Base-by-base conservation (phyloP, 2,797 vertebrate species). In the Microchirus variegatus region DNA sequence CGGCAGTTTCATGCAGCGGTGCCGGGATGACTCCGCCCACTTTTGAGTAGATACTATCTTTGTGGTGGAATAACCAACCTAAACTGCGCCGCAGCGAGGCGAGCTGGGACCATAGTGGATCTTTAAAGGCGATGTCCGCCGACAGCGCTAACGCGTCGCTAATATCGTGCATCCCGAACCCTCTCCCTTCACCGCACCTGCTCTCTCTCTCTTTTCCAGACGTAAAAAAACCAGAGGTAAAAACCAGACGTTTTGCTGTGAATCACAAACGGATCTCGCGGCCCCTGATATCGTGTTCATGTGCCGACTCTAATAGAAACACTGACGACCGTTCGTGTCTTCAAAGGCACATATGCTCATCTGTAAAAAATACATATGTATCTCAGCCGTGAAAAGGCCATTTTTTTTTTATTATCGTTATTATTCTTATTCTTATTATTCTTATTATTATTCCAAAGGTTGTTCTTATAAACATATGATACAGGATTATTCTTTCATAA, bases 301-400 rank as follows among this genome's bases (percentile, higher is more conserved):
- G 84, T 88, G 87, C 88, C 87, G 74, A 75, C 68, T 67, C 73
- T 69, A 56, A 62, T 68, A 84, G 77, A 90, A 90, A 87, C 83
- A 83, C 74, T 66, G 38, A 78, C 74, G 53, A 70, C 73, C 73
- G 85, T 86, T 89, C 73, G 85, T 86, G 88, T 90, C 80, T 85
- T 89, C 84, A 93, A 93, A 93, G 91, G 91, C 89, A 93, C 87
- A 43, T 90, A 87, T 87, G 86, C 87, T 90, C 75, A 80, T 85
- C 78, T 89, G 84, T 90, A 91, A 91, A 91, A 91, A 92, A 92
- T 90, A 90, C 84, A 80, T 85, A 85, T 80, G 87, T 85, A 85
- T 87, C 85, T 81, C 63, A 84, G 80, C 87, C 77, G 46, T 63
- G 81, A 89, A 91, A 91, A 89, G 87, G 86, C 81, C 49, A 87